phyloP scores from a whole-genome alignment of 2,113 vertebrate species.

The Rhinogobius similis region DNA sequence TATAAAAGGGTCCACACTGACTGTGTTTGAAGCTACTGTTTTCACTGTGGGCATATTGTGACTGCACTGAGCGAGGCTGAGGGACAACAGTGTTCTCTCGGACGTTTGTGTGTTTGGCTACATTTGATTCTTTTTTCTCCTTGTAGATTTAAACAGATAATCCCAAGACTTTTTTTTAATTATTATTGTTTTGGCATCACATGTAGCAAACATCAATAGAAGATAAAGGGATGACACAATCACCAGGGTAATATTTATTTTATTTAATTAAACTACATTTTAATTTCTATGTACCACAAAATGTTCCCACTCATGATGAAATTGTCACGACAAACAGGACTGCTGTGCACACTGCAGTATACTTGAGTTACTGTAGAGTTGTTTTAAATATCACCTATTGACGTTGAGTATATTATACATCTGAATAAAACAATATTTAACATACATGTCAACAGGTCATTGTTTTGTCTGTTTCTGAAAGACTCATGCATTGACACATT shows the following conservation, averaged over 20 bases:
- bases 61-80: neutral
- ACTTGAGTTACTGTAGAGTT: slow-evolving; percentile 1
- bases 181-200: neutral
- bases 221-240: neutral
- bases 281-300: neutral
- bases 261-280: neutral
- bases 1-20: slow-evolving; percentile 60
- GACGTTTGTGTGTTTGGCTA: neutral
- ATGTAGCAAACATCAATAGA: neutral
- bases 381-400: slow-evolving; percentile 1
- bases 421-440: slow-evolving; percentile 7
- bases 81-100: neutral
- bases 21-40: slow-evolving; percentile 47
- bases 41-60: slow-evolving; percentile 45
- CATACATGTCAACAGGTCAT: neutral
- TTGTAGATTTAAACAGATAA: neutral
- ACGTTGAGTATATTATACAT: slow-evolving; percentile 1
- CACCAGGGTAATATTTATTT: neutral
- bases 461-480: neutral
- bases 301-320: neutral
- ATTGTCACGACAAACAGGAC: neutral
- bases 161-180: neutral
- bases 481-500: no score
- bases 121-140: neutral
- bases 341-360: neutral